phyloP scores from a whole-genome alignment of 1,140 invertebrate genomes.

The Eufriesea mexicana region DNA sequence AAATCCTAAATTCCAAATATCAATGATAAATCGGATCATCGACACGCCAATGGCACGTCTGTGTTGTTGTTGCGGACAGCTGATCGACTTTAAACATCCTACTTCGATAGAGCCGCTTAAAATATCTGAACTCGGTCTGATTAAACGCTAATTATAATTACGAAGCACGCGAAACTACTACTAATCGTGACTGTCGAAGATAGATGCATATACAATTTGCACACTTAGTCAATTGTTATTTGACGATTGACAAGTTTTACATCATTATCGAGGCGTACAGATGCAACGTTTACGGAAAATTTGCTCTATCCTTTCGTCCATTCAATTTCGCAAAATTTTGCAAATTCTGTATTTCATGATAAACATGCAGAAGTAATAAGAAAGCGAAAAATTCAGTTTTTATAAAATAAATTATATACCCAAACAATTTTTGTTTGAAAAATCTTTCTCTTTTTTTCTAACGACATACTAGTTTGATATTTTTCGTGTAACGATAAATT shows the following conservation, averaged over 20 bases:
- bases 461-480: not conserved
- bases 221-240: constrained; percentile 39
- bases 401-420: not conserved
- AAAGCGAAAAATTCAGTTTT: not conserved
- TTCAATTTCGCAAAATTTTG: not conserved
- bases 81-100: constrained; percentile 58
- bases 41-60: not conserved
- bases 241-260: constrained; percentile 41
- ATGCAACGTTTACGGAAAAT: constrained; percentile 22
- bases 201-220: constrained; percentile 24
- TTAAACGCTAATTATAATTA: constrained; percentile 75
- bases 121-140: constrained; percentile 66
- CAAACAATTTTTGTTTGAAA: not conserved
- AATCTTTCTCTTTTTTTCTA: not conserved
- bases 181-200: constrained; percentile 14
- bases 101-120: constrained; percentile 56
- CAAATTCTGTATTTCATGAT: not conserved
- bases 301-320: constrained; percentile 2
- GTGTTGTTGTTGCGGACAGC: constrained; percentile 44
- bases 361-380: not conserved
- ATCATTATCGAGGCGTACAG: constrained; percentile 45
- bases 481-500: no score
- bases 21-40: not conserved
- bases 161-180: constrained; percentile 2
- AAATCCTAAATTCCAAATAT: not conserved